Evolutionary conservation across 2,888 invertebrate genomes (phyloP), one percentile per base, ranked within the genome.

Genomic region (Aspidiotus rigidus): DNA sequence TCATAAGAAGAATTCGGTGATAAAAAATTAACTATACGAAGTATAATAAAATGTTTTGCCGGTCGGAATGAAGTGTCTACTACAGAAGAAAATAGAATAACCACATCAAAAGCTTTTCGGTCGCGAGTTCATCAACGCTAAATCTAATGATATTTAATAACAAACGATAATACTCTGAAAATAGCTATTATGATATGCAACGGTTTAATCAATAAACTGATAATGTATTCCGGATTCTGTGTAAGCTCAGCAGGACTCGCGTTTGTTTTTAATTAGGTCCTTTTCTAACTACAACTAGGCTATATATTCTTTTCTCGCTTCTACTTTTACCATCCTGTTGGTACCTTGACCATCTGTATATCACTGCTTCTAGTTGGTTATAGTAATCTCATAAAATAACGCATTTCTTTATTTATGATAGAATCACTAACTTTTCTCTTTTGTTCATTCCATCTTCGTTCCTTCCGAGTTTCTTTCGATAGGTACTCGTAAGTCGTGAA

Each of bases 221-320:
- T 69, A 69, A 69, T 69, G 62, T 67, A 67, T 67, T 67, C 59
- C 44, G n/a, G 44, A 59, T 67, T 60, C 59, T 28, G 28, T 69
- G 17, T n/a, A n/a, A 39, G 28, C 69, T 60, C 69, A 69, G 69
- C 69, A 41, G 69, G 69, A 61, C 49, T 60, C 59, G 67, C 44
- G 67, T 67, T 66, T 67, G 67, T 67, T 67, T 57, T 28, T 59
- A 67, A 67, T 40, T n/a, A 57, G 16, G 56, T 64, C 28, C 62
- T 62, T 56, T 55, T 64, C 56, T 56, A 64, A 55, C 53, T 56
- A n/a, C n/a, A 56, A 56, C 56, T 56, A 53, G 55, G 16, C 28
- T 28, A 28, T 28, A 64, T 56, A 42, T 56, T 64, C 56, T 56
- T 41, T 64, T 44, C 64, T n/a, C 15, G 17, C 17, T 17, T 10